These are phyloP conservation scores for Iphiclides podalirius DNA, from an alignment of 2,888 invertebrate species.

Conservation along the genomic window DNA sequence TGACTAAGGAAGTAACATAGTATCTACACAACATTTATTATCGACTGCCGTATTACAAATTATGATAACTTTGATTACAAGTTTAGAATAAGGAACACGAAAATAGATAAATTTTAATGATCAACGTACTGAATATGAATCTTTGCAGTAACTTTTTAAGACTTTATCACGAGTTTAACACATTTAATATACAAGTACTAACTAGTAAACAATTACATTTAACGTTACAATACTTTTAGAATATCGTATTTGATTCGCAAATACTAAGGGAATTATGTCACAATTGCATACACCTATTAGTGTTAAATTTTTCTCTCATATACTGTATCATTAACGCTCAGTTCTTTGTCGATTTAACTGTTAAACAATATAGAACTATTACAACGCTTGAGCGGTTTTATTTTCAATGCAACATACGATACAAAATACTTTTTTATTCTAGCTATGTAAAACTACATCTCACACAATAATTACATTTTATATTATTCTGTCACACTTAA, in stretches of 20 bases:
- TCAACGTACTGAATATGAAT: conserved; percentile 48
- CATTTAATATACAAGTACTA: conserved; percentile 44
- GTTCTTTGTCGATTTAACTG: conserved; percentile 37
- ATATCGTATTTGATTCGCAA: conserved; percentile 54
- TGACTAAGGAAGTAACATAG: conserved; percentile 21
- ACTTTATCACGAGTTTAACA: conserved; percentile 71
- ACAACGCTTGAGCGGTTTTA: conserved; percentile 39
- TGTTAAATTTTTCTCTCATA: conserved; percentile 30
- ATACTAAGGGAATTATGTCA: conserved; percentile 47
- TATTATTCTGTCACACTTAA: conserved; percentile 39
- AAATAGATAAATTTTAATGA: conserved; percentile 45
- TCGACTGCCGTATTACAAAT: conserved; percentile 23
- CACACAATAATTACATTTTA: conserved; percentile 45
- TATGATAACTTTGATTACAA: conserved; percentile 13
- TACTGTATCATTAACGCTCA: conserved; percentile 40
- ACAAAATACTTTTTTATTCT: conserved; percentile 43
- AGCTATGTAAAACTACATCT: conserved; percentile 48
- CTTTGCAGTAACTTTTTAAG: conserved; percentile 54
- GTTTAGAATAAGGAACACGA: conserved; percentile 37
- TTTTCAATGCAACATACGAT: conserved; percentile 40
- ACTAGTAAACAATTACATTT: conserved; percentile 61
- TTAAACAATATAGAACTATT: conserved; percentile 32
- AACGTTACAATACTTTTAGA: conserved; percentile 62
- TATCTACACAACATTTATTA: conserved; percentile 24
- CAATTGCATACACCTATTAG: conserved; percentile 49